Evolutionary conservation across 2,888 invertebrate genomes (phyloP), one percentile per base, ranked within the genome.

Genomic region (Cancer borealis): DNA sequence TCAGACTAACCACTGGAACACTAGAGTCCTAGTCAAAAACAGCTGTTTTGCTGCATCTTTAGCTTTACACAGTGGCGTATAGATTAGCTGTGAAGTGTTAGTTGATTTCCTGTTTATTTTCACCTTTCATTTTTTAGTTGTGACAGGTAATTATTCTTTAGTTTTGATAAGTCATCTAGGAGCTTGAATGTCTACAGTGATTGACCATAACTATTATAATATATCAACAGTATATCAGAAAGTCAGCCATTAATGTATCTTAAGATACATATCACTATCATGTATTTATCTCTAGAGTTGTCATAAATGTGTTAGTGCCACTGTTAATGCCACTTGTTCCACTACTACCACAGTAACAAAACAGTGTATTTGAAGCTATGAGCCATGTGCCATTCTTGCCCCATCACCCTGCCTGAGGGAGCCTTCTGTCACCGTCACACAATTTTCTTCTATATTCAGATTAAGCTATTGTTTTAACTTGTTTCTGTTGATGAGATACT

Each of bases 261-360:
- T 47, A 30, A 84, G 84, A 49, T 92, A 49, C 92, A 92, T 92
- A 92, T 92, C 92, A 92, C 60, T 88, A 54, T 39, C 47, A 60
- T 92, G 30, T 92, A 87, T 92, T 84, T 84, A 39, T 84, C 39
- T 84, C 39, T 84, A 84, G 84, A 84, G 84, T 84, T 14, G 84
- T 84, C 39, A 84, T 84, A 39, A 84, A 84, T 84, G 84, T 84
- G 14, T 84, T 84, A 84, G 84, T 84, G 84, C 84, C 84, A 84
- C 39, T 14, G 26, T n/a, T 73, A 73, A 84, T 84, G 84, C 84
- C 84, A 84, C 84, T 84, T 84, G 84, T 84, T 84, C 84, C 17
- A 84, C 84, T 39, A 84, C 84, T 84, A 39, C 84, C 84, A 30
- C 26, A 84, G 39, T 84, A 84, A 84, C 3, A 12, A 84, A 39